Evolutionary conservation across 2,888 invertebrate species (phyloP), one percentile per base, ranked within the genome.

Genomic region (Drosophila anomalipes): DNA sequence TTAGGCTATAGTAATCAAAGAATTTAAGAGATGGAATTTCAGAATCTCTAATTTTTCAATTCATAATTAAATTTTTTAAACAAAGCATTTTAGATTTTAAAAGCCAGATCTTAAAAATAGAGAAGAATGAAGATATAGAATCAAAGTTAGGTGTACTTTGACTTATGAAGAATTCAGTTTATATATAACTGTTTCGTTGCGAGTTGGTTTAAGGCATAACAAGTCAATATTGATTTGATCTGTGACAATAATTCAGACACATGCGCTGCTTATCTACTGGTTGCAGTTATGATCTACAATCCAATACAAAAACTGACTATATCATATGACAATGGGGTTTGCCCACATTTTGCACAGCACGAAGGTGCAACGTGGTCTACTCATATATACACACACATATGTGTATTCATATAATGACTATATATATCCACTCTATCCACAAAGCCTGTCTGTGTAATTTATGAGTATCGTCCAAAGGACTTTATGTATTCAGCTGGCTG

Each of bases 401-500:
- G 12, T 6, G 1, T 5, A 22, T 49, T 33, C 57, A 26, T 58
- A 63, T 67, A 78, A 70, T 74, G 54, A 70, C 57, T 68, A 28
- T 73, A 70, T 73, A 62, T 49, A 47, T 53, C 28, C 52, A 62
- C 56, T 44, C 35, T 30, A 30, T 30, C 30, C 30, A 30, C 66
- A 51, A 57, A 19, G 58, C 44, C 54, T 66, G 69, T 70, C 76
- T 76, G 76, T 65, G 79, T 79, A 64, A 79, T 79, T 79, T 79
- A 79, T 79, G 79, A 79, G 79, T 69, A 69, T 66, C 72, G 69
- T 79, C 72, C 61, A 51, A 74, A 22, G 49, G 53, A 56, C 44
- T 73, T 39, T 63, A 67, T 71, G 63, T 70, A 33, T 60, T 71
- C 70, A 62, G 70, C 56, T 51, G 58, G 49, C 58, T 67, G 66